Evolutionary conservation across 2,797 vertebrate species (phyloP), one percentile per base, ranked within the genome.

Genomic region (Odontamblyopus lacepedii): DNA sequence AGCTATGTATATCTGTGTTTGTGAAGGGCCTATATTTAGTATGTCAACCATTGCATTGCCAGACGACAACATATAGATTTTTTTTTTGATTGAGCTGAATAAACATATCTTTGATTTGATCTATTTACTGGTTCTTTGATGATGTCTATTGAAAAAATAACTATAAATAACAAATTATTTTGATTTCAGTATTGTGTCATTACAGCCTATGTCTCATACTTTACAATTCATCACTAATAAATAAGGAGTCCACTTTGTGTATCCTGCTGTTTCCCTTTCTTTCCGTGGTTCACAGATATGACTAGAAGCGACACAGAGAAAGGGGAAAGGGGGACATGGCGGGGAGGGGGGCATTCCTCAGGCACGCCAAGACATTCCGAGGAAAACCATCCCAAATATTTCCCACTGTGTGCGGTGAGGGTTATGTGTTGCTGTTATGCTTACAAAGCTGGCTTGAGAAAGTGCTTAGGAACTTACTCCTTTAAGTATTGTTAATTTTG

Each of bases 311-410:
- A 85, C 71, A 63, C 78, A 59, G 70, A 80, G 74, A 70, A 57
- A 75, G 50, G 74, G 50, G 62, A 76, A 72, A 77, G 69, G 38
- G 55, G 74, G 81, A 48, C 72, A 41, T 35, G 29, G 41, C 13
- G 73, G 57, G 57, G 44, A 16, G 61, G 68, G 82, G 84, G 85
- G 83, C 91, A 93, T 94, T 95, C 93, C 92, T 88, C 84, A 90
- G 88, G 88, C 90, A 92, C 78, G 89, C 93, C 93, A 94, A 94
- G 91, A 93, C 93, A 94, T 95, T 95, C 93, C 90, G 72, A 92
- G 91, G 91, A 91, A 94, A 94, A 93, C 92, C 92, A 94, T 94
- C 90, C 89, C 91, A 94, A 94, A 93, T 92, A 94, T 93, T 93
- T 94, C 91, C 83, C 89, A 81, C 84, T 92, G 89, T 90, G 91